Evolutionary conservation across 2,113 vertebrate species (phyloP).

Genomic region (Anoura caudifer): DNA sequence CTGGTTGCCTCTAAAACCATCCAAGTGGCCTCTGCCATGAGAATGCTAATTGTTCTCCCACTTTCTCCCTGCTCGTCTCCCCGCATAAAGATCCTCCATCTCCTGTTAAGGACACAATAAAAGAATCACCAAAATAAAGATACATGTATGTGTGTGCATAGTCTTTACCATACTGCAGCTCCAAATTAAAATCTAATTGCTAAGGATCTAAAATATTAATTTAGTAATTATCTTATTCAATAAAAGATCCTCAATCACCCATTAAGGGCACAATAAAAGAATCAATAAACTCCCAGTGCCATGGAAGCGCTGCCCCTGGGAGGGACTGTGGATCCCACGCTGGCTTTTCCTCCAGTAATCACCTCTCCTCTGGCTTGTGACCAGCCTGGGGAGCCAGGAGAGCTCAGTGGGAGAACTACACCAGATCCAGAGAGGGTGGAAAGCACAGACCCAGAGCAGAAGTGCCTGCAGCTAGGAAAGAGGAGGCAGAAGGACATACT

Average conservation of each 20-base stretch:
- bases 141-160: not conserved
- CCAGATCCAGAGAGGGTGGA: not conserved
- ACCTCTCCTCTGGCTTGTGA: not conserved
- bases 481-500: not conserved
- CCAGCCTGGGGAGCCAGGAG: not conserved
- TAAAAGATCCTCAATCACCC: not conserved
- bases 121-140: conserved; percentile 27
- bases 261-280: not conserved
- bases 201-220: conserved; percentile 49
- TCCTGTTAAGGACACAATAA: not conserved
- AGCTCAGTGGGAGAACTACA: not conserved
- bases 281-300: not conserved
- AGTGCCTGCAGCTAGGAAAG: not conserved
- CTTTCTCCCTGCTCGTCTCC: not conserved
- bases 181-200: conserved; percentile 52
- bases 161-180: not conserved
- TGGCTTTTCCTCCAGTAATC: not conserved
- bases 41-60: not conserved
- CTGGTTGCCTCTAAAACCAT: not conserved
- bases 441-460: not conserved
- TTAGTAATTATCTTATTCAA: conserved; percentile 27
- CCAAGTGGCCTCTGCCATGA: not conserved
- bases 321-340: not conserved
- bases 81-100: not conserved
- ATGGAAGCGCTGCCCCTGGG: not conserved